phyloP scores from a whole-genome alignment of 2,888 invertebrate species.

The Augiades crinisus region DNA sequence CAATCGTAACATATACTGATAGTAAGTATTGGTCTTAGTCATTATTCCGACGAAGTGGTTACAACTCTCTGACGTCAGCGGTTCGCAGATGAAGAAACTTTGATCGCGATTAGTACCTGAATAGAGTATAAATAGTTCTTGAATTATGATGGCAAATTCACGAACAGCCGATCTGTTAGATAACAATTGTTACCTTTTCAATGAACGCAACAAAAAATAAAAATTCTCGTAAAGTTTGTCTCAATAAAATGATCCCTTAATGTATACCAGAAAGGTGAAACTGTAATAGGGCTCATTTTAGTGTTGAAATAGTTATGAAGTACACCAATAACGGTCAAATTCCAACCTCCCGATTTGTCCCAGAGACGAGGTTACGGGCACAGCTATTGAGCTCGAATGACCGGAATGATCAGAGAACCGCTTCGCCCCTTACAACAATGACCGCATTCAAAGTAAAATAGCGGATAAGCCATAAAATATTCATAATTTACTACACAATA shows the following conservation, averaged over 20 bases:
- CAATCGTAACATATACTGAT: background rate
- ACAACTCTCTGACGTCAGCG: background rate
- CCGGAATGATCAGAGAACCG: slow-evolving; percentile 46
- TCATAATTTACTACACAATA: slow-evolving; percentile 54
- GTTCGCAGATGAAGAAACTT: too few relatives aligned
- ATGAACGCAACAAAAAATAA: too few relatives aligned
- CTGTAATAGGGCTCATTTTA: too few relatives aligned
- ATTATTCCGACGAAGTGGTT: background rate
- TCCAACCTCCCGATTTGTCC: slow-evolving; percentile 22
- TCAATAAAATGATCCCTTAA: too few relatives aligned
- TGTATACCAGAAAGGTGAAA: too few relatives aligned
- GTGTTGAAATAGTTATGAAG: slow-evolving; percentile 3
- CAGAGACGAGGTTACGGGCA: slow-evolving; percentile 40
- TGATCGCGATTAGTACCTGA: too few relatives aligned
- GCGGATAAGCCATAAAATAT: slow-evolving; percentile 64
- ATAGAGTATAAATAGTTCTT: too few relatives aligned
- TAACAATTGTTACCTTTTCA: too few relatives aligned
- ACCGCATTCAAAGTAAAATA: slow-evolving; percentile 55
- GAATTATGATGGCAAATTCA: too few relatives aligned
- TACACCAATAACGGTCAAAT: slow-evolving; percentile 43
- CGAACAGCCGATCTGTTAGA: too few relatives aligned
- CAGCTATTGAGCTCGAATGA: slow-evolving; percentile 45
- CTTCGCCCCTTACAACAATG: slow-evolving; percentile 52
- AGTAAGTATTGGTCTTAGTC: background rate
- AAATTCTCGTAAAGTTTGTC: too few relatives aligned